Conservation (phyloP, 2,888 invertebrate species). For the Andrena minutula region DNA sequence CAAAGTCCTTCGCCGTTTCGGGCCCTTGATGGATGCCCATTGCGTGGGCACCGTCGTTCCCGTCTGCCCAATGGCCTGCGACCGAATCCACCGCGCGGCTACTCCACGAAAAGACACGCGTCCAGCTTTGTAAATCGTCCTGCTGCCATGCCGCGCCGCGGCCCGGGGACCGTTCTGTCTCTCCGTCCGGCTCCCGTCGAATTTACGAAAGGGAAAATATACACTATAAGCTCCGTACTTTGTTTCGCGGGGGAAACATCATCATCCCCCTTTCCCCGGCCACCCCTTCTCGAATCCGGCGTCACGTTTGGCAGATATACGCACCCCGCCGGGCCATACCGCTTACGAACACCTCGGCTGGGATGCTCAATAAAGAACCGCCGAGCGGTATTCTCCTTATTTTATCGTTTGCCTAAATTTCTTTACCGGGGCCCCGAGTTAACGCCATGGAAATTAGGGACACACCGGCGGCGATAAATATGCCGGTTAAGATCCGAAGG, state of each 20-base stretch:
- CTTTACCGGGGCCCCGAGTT: not conserved
- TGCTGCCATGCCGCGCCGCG: constrained; percentile 33
- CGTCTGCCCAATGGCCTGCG: constrained; percentile 74
- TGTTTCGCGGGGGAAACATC: constrained; percentile 53
- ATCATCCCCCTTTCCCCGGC: constrained; percentile 39
- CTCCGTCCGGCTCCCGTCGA: constrained; percentile 39
- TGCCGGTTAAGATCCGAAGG: not conserved
- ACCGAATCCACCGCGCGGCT: constrained; percentile 72
- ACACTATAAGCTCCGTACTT: constrained; percentile 54
- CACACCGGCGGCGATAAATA: not conserved
- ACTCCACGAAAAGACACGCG: constrained; percentile 70
- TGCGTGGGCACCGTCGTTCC: constrained; percentile 80
- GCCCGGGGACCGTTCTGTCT: constrained; percentile 18
- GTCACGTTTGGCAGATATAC: constrained; percentile 47
- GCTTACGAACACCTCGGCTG: constrained; percentile 27
- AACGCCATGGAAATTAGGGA: not conserved
- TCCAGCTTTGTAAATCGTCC: constrained; percentile 70
- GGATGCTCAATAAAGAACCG: constrained; percentile 32
- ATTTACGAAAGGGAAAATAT: constrained; percentile 61
- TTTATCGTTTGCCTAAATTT: constrained; percentile 15
- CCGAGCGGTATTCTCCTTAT: constrained; percentile 15
- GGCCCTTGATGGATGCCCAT: constrained; percentile 81
- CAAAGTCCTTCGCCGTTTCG: constrained; percentile 80
- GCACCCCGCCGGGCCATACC: constrained; percentile 46
- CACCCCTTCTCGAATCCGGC: not conserved